Evolutionary conservation across 2,797 vertebrate genomes (phyloP), one percentile per base, ranked within the genome.

Genomic region (Pipistrellus kuhlii): DNA sequence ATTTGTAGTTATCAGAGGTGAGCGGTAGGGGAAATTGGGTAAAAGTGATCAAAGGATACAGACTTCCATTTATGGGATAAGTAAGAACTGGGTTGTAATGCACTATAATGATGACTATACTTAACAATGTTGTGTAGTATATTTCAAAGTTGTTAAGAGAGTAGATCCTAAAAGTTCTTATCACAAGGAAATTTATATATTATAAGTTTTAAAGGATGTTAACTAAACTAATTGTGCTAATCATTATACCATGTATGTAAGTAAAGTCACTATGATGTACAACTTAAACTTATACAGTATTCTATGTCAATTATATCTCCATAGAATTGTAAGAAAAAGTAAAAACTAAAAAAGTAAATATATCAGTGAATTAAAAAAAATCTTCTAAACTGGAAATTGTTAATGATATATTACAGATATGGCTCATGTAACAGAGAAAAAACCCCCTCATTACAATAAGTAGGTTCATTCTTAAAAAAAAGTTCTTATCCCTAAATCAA

Each of bases 401-500:
- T 30, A 18, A 38, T 51, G 20, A 46, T 85, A 6, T 59, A 21
- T 69, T 90, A 59, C 4, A 10, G 5, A 5, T n/a, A 8, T 51
- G 15, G 6, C 23, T 93, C 85, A 32, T 30, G 17, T 35, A 72
- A 68, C 62, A 76, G 90, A 76, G 69, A 86, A 32, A 55, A 8
- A 8, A 1, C 8, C 21, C 21, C 6, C 57, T 46, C 32, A 48
- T 14, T 12, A 3, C 18, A 73, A 18, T 27, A 57, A 83, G 17
- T 88, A n/a, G 30, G 32, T 55, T 81, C 46, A 38, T 85, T 69
- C 32, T 55, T n/a, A 71, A 92, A 94, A 27, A 27, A 83, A 73
- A n/a, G 1, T 0, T 46, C 27, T 55, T 84, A n/a, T 41, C 1
- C 13, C 8, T 64, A 1, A 3, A 46, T 81, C 5, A 41, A 57